Conservation (phyloP, 2,797 vertebrate species). For the Notolabrus celidotus region DNA sequence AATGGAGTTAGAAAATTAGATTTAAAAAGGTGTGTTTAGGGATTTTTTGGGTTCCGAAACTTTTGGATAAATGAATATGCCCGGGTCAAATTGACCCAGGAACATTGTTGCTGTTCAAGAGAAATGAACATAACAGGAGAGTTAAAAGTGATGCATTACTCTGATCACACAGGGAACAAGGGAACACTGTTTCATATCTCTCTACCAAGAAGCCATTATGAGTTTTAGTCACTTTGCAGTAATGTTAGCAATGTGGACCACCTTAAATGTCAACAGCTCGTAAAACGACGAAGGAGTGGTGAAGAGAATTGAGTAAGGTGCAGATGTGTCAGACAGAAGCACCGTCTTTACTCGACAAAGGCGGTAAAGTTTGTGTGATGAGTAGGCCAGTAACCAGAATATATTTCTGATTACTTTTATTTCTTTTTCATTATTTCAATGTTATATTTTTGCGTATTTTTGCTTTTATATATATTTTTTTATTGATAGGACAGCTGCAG, state of each 20-base stretch:
- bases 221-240: conserved; percentile 3
- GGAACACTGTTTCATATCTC: not conserved
- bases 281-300: not conserved
- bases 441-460: too few species aligned
- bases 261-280: conserved; percentile 63
- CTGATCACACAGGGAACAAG: not conserved
- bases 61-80: too few species aligned
- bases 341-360: not conserved
- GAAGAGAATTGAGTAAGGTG: conserved; percentile 22
- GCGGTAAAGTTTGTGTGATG: not conserved
- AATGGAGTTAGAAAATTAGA: too few species aligned
- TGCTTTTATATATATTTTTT: too few species aligned
- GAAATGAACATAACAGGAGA: too few species aligned
- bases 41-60: too few species aligned
- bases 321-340: conserved; percentile 5
- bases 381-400: not conserved
- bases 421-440: too few species aligned
- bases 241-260: conserved; percentile 33
- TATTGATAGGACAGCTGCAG: too few species aligned
- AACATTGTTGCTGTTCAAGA: too few species aligned
- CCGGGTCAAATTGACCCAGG: too few species aligned
- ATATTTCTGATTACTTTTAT: not conserved
- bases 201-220: not conserved
- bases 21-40: too few species aligned
- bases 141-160: too few species aligned